Evolutionary conservation across 2,888 invertebrate genomes (phyloP).

Genomic region (Orthonychiurus folsomi): DNA sequence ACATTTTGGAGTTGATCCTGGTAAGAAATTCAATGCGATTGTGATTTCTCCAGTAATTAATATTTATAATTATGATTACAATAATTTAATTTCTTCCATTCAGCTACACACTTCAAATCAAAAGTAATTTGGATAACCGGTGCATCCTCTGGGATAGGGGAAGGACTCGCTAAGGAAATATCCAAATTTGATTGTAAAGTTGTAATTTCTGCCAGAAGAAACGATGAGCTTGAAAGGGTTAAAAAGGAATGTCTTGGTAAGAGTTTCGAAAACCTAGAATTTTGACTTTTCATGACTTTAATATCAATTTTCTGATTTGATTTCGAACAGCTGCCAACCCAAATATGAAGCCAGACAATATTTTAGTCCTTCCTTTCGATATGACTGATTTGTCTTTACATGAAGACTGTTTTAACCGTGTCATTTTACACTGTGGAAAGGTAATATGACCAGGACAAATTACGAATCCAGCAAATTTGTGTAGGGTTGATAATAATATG

Average conservation of each 20-base stretch:
- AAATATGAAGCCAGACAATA: slow-evolving; percentile 51
- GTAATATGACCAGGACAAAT: slow-evolving; percentile 41
- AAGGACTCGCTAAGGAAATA: slow-evolving; percentile 58
- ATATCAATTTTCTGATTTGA: neutral
- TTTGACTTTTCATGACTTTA: neutral
- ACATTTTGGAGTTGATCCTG: slow-evolving; percentile 36
- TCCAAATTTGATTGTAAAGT: slow-evolving; percentile 59
- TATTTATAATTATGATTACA: neutral
- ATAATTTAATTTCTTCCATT: too few species aligned
- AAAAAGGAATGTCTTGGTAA: slow-evolving; percentile 51
- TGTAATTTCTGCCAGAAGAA: slow-evolving; percentile 58
- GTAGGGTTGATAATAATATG: neutral
- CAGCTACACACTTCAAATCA: too few species aligned
- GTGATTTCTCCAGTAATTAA: neutral
- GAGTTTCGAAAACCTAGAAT: neutral
- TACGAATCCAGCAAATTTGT: too few species aligned
- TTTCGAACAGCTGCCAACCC: slow-evolving; percentile 30
- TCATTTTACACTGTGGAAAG: slow-evolving; percentile 58
- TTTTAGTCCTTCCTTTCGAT: slow-evolving; percentile 61
- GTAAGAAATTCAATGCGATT: slow-evolving; percentile 19
- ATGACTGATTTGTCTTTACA: slow-evolving; percentile 55
- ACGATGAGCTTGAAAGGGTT: slow-evolving; percentile 56
- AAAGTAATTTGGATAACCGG: slow-evolving; percentile 78
- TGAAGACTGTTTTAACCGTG: slow-evolving; percentile 52
- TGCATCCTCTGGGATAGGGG: slow-evolving; percentile 75